Evolutionary conservation across 2,113 vertebrate species (phyloP), one percentile per base, ranked within the genome.

Genomic region (Vimba vimba): DNA sequence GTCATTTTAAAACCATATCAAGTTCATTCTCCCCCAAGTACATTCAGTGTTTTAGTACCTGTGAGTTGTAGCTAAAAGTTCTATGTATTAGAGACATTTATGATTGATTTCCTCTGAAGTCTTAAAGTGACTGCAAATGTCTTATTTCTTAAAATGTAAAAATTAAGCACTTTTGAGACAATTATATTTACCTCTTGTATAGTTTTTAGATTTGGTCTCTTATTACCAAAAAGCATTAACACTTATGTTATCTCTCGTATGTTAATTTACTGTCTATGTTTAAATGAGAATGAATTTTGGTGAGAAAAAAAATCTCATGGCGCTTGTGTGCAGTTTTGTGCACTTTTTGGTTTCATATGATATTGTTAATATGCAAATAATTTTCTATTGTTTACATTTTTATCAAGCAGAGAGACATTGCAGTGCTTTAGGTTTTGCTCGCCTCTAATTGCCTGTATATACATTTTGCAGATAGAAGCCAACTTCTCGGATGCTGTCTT

Each of bases 121-220:
- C 93, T 93, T 93, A 94, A 94, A 85, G 87, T 27, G 91, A 91
- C 88, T 77, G 82, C 13, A 89, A 83, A 91, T 86, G 92, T 94
- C 92, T 94, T 94, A 93, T 88, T 89, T 87, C 87, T 79, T 74
- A 89, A 87, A 83, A 85, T 85, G 86, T 89, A 85, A 87, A 88
- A 89, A 88, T 90, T 27, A 84, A 90, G 93, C 91, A 94, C 91
- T 95, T 94, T 94, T 86, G 88, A 86, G 85, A 73, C 87, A 17
- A 91, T 89, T 55, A 43, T 79, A 39, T 84, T 69, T 13, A 74
- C 12, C 36, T 85, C 45, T 55, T 47, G 25, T 55, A 45, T 73
- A 45, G 15, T 59, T 88, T 86, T 85, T 84, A 81, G 66, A 30
- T 27, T 69, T 43, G 36, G 50, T 87, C 74, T 86, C 81, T 86